Conservation (phyloP, 1,140 invertebrate species). For the Brachionus calyciflorus region DNA sequence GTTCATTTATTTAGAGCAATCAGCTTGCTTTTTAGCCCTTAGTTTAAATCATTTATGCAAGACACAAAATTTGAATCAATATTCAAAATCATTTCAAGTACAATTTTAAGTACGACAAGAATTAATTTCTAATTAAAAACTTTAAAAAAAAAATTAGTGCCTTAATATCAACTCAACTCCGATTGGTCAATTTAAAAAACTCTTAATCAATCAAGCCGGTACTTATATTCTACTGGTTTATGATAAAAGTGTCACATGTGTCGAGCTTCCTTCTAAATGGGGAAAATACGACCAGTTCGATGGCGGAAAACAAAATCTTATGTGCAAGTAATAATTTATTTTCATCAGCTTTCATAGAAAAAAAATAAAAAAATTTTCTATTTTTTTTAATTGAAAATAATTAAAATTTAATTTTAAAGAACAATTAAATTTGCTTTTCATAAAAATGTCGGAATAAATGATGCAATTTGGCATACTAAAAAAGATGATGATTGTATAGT, state of each 20-base stretch:
- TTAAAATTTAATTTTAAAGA: background rate
- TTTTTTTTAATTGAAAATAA: too few species aligned
- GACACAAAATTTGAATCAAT: background rate
- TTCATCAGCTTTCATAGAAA: background rate
- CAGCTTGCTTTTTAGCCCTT: background rate
- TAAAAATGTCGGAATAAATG: background rate
- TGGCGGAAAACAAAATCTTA: background rate
- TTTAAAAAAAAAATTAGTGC: background rate
- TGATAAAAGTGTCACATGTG: slow-evolving; percentile 22
- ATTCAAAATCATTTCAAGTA: slow-evolving; percentile 9
- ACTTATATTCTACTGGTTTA: slow-evolving; percentile 8
- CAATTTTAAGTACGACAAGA: too few species aligned
- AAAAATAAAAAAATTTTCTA: too few species aligned
- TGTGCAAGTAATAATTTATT: slow-evolving; percentile 13
- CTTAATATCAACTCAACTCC: background rate
- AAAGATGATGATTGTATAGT: background rate
- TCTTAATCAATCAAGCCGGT: background rate
- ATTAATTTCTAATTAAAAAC: background rate
- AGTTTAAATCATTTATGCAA: slow-evolving; percentile 10
- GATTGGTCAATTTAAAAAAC: slow-evolving; percentile 1
- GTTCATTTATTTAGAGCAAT: slow-evolving; percentile 25
- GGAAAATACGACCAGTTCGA: slow-evolving; percentile 10
- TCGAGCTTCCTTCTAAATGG: slow-evolving; percentile 23
- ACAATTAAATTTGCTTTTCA: background rate
- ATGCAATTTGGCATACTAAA: slow-evolving; percentile 32